Conservation (phyloP, 2,113 vertebrate genomes). For the Neolamprologus kungweensis region DNA sequence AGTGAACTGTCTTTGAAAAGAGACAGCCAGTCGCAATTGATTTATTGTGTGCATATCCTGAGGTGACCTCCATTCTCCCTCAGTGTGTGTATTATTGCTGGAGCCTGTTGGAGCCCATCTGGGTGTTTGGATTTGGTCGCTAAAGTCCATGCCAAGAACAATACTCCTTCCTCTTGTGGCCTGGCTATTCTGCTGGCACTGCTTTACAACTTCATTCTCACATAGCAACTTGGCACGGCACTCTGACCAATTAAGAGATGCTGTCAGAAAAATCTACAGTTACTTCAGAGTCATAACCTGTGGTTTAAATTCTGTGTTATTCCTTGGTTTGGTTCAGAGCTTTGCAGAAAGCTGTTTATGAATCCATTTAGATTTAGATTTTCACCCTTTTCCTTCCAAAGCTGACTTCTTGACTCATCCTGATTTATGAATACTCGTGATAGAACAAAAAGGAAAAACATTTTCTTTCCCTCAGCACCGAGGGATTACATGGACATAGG, state of each 20-base stretch:
- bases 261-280: neutral
- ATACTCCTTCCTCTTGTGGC: constrained; percentile 49
- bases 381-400: neutral
- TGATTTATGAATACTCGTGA: neutral
- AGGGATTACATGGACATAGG: neutral
- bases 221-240: constrained; percentile 1
- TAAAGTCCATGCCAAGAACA: constrained; percentile 50
- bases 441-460: neutral
- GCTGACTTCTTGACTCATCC: neutral
- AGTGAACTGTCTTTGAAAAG: constrained; percentile 32
- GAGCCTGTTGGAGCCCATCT: constrained; percentile 59
- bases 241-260: constrained; percentile 22
- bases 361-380: neutral
- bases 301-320: neutral
- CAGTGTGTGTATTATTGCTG: constrained; percentile 49
- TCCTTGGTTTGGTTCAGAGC: neutral
- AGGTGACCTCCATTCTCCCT: constrained; percentile 49
- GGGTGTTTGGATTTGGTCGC: constrained; percentile 47
- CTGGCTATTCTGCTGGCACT: constrained; percentile 38
- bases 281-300: constrained; percentile 18
- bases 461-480: neutral
- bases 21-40: constrained; percentile 44
- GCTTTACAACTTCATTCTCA: constrained; percentile 34
- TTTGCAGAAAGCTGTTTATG: neutral
- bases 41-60: constrained; percentile 52